Evolutionary conservation across 2,797 vertebrate genomes (phyloP).

Genomic region (Bufotes viridis): DNA sequence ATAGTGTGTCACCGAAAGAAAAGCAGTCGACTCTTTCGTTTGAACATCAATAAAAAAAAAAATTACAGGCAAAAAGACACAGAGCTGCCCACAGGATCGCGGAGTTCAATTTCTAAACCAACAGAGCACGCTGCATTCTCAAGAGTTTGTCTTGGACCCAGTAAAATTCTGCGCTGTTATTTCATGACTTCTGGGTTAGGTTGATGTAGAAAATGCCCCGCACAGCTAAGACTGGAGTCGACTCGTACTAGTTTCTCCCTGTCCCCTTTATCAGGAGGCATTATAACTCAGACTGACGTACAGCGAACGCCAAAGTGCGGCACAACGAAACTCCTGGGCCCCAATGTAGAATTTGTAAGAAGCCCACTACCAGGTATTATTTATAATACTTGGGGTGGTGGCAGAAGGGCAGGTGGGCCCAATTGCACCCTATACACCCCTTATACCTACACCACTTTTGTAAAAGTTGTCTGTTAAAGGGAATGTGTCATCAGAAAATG

Average conservation of each 20-base stretch:
- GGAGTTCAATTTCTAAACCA: constrained; percentile 53
- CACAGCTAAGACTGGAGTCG: not conserved
- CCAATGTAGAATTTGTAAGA: too few species aligned
- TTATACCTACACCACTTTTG: not conserved
- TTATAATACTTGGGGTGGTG: not conserved
- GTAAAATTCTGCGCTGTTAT: not conserved
- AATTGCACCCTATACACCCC: not conserved
- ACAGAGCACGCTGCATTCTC: constrained; percentile 13
- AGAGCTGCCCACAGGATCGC: constrained; percentile 47
- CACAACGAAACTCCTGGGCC: too few species aligned
- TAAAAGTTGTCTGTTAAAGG: too few species aligned
- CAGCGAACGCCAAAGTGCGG: too few species aligned
- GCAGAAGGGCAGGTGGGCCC: not conserved
- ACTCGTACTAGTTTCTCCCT: not conserved
- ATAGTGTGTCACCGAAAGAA: constrained; percentile 52
- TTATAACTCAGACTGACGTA: not conserved
- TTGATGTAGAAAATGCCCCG: not conserved
- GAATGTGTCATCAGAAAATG: too few species aligned
- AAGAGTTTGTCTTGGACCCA: constrained; percentile 15
- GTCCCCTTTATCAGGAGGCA: not conserved
- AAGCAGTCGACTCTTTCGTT: constrained; percentile 61
- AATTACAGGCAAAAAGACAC: constrained; percentile 43
- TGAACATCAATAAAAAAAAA: constrained; percentile 57
- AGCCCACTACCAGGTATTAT: not conserved
- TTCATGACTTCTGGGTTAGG: not conserved